These are phyloP conservation scores for Muscina levida DNA, from an alignment of 2,888 invertebrate genomes.

Conservation along the genomic window DNA sequence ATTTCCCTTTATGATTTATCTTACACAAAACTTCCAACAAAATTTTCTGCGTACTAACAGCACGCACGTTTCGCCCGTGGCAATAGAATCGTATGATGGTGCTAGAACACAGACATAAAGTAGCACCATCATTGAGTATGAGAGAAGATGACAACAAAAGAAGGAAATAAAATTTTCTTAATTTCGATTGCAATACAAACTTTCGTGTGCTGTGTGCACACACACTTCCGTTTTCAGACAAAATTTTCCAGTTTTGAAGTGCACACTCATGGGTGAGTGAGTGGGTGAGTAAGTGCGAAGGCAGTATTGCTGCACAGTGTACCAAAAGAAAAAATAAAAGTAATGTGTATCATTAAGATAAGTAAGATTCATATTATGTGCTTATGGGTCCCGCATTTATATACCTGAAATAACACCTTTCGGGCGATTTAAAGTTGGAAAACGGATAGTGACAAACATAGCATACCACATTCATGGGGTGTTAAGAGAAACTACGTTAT, in stretches of 20 bases:
- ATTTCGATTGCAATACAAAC: conserved; percentile 40
- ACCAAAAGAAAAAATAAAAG: too few relatives aligned
- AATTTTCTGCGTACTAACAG: neutral
- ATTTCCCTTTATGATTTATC: conserved; percentile 27
- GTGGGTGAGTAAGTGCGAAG: neutral
- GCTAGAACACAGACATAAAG: neutral
- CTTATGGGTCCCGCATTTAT: too few relatives aligned
- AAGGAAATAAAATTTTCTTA: conserved; percentile 37
- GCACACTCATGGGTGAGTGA: neutral
- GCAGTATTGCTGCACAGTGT: neutral
- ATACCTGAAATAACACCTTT: too few relatives aligned
- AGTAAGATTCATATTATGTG: too few relatives aligned
- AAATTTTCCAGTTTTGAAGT: neutral
- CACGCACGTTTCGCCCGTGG: conserved; percentile 4
- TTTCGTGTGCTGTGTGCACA: conserved; percentile 10
- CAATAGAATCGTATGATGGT: neutral
- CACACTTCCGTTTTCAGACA: conserved; percentile 37
- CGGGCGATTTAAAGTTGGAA: too few relatives aligned
- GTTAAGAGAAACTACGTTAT: too few relatives aligned
- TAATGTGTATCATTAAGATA: too few relatives aligned
- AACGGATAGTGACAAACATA: too few relatives aligned
- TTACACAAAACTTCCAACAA: conserved; percentile 5
- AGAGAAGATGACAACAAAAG: neutral
- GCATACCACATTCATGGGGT: too few relatives aligned
- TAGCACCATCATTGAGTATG: neutral